Conservation (phyloP, 30 jellyfish, hydroid and myxozoan species). For the Catostylus mosaicus region DNA sequence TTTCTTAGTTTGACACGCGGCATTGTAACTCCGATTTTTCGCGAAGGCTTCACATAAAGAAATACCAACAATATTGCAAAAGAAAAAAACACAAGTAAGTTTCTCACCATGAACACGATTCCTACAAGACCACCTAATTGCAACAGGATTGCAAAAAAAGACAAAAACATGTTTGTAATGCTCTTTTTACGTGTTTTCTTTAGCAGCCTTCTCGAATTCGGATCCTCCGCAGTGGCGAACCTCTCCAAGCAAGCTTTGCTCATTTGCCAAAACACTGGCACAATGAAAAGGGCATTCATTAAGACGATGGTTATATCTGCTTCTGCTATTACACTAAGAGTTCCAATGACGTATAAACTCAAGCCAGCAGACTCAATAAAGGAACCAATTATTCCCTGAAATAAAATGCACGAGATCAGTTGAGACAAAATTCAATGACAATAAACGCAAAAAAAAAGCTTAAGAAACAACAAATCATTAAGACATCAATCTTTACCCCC, state of each 20-base stretch:
- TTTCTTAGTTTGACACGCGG: too few species aligned
- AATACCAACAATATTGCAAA: too few species aligned
- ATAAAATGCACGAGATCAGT: too few species aligned
- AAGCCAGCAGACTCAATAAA: constrained; percentile 85
- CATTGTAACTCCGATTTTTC: too few species aligned
- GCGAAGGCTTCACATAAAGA: too few species aligned
- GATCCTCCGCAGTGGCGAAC: constrained; percentile 36
- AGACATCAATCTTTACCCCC: too few species aligned
- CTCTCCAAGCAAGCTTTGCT: constrained; percentile 73
- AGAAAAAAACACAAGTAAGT: neutral
- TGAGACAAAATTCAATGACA: too few species aligned
- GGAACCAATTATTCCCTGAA: constrained; percentile 86
- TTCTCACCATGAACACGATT: constrained; percentile 74
- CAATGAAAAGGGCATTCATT: constrained; percentile 87
- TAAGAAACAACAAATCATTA: too few species aligned
- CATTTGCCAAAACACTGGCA: constrained; percentile 91
- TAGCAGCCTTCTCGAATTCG: constrained; percentile 23
- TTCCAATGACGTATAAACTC: constrained; percentile 83
- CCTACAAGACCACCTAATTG: constrained; percentile 92
- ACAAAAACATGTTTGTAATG: constrained; percentile 63
- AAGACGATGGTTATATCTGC: constrained; percentile 75
- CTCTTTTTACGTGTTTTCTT: constrained; percentile 63
- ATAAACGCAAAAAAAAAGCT: too few species aligned
- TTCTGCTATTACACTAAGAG: constrained; percentile 57
- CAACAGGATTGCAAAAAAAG: constrained; percentile 79